Percentiles rank a stretch among this genome's conserved stretches.
Conservation (phyloP, 2,888 invertebrate genomes). For the Dorcus parallelipipedus region DNA sequence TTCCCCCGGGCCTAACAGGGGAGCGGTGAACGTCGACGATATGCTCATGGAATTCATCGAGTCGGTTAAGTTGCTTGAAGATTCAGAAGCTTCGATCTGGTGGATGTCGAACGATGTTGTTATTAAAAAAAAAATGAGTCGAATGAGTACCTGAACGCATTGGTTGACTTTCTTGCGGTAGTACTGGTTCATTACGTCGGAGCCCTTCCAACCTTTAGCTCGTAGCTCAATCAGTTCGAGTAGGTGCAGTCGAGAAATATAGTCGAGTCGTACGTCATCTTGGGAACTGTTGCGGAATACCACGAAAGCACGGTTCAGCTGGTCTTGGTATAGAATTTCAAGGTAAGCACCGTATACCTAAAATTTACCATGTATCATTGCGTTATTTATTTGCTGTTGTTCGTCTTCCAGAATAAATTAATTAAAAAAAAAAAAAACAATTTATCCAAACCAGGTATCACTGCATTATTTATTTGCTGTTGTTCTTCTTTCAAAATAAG, state of each 20-base stretch:
- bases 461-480: no score
- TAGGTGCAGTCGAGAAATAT: constrained; percentile 80
- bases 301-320: constrained; percentile 80
- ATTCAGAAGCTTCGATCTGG: constrained; percentile 42
- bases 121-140: no score
- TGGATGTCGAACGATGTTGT: neutral
- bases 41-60: constrained; percentile 56
- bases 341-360: constrained; percentile 69
- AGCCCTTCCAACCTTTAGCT: constrained; percentile 87
- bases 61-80: constrained; percentile 49
- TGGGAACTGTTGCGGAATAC: constrained; percentile 86
- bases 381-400: no score
- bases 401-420: neutral
- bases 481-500: no score
- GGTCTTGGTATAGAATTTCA: constrained; percentile 80
- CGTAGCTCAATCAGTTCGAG: constrained; percentile 90
- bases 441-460: no score
- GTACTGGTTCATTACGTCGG: constrained; percentile 80
- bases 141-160: constrained; percentile 35
- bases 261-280: constrained; percentile 82
- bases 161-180: constrained; percentile 61
- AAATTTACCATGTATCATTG: neutral
- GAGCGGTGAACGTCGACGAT: constrained; percentile 53
- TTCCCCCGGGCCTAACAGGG: constrained; percentile 77
- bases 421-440: neutral